Conservation (phyloP, 2,888 invertebrate species). For the Microchrysa polita region DNA sequence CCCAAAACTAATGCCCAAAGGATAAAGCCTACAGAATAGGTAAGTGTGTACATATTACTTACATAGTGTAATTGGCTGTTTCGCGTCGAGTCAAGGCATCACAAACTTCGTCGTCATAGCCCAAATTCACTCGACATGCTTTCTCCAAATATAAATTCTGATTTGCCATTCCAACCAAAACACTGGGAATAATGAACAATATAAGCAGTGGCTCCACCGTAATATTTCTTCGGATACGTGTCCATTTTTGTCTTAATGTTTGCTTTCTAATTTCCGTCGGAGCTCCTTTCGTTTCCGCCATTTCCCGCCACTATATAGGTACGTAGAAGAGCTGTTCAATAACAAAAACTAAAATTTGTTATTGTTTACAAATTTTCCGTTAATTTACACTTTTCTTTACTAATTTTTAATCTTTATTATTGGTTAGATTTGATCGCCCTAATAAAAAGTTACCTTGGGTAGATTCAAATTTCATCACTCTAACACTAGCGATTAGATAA, state of each 20-base stretch:
- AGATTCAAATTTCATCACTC: no score
- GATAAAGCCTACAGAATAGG: no score
- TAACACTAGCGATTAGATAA: no score
- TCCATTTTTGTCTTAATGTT: constrained; percentile 65
- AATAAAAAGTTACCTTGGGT: no score
- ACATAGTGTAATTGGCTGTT: constrained; percentile 68
- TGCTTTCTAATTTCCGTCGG: constrained; percentile 60
- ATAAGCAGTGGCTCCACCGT: constrained; percentile 74
- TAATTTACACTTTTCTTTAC: no score
- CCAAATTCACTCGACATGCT: constrained; percentile 84
- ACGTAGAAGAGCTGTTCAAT: neutral
- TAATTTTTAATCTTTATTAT: no score
- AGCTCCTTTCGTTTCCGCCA: constrained; percentile 51
- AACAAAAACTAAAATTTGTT: no score
- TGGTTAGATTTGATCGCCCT: no score
- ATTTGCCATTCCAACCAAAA: constrained; percentile 77
- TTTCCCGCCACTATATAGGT: constrained; percentile 50
- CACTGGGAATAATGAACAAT: constrained; percentile 72
- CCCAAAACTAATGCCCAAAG: no score
- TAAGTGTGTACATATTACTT: constrained; percentile 57
- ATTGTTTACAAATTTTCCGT: no score
- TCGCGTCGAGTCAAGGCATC: constrained; percentile 79
- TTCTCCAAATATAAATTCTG: constrained; percentile 88
- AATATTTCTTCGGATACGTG: constrained; percentile 67
- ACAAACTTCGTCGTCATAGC: constrained; percentile 77